A percentile compares a stretch with the other conserved stretches of the same genome.
phyloP scores from a whole-genome alignment of 2,113 vertebrate genomes.

The Vidua macroura region DNA sequence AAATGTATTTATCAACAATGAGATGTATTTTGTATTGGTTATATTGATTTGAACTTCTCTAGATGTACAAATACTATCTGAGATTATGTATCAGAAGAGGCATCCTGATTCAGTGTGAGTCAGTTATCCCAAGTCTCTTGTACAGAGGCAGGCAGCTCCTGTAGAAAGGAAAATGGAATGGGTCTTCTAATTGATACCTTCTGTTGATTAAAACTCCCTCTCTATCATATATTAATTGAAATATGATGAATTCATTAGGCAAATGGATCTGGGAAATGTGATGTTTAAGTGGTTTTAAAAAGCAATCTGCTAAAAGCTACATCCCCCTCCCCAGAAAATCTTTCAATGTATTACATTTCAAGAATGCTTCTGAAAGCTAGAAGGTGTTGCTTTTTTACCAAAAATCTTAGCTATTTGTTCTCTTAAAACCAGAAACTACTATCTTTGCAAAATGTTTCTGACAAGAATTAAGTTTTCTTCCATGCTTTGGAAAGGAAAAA shows the following conservation, averaged over 20 bases:
- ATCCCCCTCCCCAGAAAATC: not conserved
- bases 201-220: not conserved
- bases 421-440: not conserved
- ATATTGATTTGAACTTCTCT: not conserved
- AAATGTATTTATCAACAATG: not conserved
- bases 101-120: not conserved
- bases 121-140: not conserved
- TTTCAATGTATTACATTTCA: not conserved
- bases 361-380: not conserved
- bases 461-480: not conserved
- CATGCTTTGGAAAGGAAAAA: not conserved
- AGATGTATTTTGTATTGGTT: not conserved
- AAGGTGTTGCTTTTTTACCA: not conserved
- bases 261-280: slow-evolving; percentile 3
- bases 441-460: not conserved
- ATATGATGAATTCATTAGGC: slow-evolving; percentile 6
- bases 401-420: not conserved
- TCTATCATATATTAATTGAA: not conserved
- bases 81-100: not conserved
- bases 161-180: not conserved
- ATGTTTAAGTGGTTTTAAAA: slow-evolving; percentile 2
- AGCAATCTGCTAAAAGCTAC: slow-evolving; percentile 1
- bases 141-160: not conserved
- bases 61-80: not conserved
- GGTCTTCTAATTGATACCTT: not conserved